These are phyloP conservation scores for Atrichornis clamosus DNA, from an alignment of 2,113 vertebrate genomes.

Conservation along the genomic window DNA sequence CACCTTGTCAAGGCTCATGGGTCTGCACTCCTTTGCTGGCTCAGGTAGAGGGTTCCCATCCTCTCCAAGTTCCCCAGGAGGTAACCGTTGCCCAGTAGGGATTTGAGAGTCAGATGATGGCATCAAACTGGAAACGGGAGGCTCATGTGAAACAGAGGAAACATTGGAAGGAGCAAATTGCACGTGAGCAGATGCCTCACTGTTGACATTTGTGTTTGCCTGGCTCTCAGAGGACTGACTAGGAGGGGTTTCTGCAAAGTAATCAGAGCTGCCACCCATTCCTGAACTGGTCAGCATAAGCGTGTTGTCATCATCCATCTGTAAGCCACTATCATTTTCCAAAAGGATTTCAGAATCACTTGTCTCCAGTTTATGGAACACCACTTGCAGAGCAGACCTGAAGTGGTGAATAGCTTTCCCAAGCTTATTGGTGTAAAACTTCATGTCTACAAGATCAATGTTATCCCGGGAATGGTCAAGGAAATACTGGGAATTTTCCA, in stretches of 20 bases:
- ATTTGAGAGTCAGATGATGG: constrained; percentile 31
- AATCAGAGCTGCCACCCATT: constrained; percentile 64
- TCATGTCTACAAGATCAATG: constrained; percentile 72
- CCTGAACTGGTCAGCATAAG: constrained; percentile 61
- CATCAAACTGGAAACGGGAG: neutral
- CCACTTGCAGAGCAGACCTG: constrained; percentile 83
- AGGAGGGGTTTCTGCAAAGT: constrained; percentile 70
- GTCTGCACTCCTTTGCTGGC: constrained; percentile 55
- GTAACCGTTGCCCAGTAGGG: neutral
- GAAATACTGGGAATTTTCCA: constrained; percentile 76
- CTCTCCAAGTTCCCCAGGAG: neutral
- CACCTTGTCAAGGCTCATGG: constrained; percentile 77
- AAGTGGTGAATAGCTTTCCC: constrained; percentile 85
- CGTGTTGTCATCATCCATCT: constrained; percentile 62
- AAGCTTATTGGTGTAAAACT: constrained; percentile 82
- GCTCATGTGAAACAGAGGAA: constrained; percentile 43
- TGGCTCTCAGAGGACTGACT: constrained; percentile 75
- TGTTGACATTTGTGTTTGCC: constrained; percentile 44
- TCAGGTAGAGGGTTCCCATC: neutral
- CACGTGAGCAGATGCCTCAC: constrained; percentile 28
- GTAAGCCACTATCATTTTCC: constrained; percentile 70
- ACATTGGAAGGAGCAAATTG: constrained; percentile 35
- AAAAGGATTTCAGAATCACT: constrained; percentile 71
- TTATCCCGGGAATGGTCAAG: constrained; percentile 67
- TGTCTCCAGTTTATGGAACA: constrained; percentile 84